These are phyloP conservation scores for Cercopithecus diana DNA, from an alignment of 2,797 vertebrate species.

Conservation along the genomic window DNA sequence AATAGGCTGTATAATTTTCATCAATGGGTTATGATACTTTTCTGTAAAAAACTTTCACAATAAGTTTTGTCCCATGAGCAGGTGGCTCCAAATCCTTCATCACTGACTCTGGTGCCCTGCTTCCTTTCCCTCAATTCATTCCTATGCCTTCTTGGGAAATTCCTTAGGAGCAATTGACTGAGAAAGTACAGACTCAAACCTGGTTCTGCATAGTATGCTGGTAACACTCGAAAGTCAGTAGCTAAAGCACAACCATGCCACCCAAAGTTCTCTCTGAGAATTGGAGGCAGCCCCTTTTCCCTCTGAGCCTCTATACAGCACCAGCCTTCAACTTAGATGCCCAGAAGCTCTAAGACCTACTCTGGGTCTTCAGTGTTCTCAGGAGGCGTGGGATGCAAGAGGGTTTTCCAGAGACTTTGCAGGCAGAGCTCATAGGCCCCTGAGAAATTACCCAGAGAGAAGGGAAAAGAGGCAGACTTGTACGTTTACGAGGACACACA, in stretches of 20 bases:
- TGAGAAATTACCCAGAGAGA: neutral
- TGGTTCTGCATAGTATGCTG: too few species aligned
- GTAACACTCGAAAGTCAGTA: too few species aligned
- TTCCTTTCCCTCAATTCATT: neutral
- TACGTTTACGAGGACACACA: neutral
- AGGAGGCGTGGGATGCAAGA: neutral
- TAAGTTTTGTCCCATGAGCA: neutral
- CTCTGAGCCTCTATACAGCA: neutral
- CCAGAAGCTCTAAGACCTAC: neutral
- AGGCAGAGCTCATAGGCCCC: neutral
- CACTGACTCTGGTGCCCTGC: accelerated
- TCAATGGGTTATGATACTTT: neutral
- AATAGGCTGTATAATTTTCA: neutral
- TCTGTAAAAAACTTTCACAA: neutral
- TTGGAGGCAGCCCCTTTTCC: accelerated
- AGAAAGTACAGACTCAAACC: neutral
- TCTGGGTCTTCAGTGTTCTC: neutral
- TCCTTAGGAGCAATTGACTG: neutral
- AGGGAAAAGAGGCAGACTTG: neutral
- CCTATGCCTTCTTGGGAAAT: neutral
- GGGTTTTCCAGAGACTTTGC: neutral
- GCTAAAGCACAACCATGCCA: too few species aligned
- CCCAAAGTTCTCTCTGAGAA: neutral
- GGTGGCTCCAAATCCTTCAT: neutral
- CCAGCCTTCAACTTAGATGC: neutral